Evolutionary conservation across 2,888 invertebrate species (phyloP), one percentile per base, ranked within the genome.

Genomic region (Hartigia nigra): DNA sequence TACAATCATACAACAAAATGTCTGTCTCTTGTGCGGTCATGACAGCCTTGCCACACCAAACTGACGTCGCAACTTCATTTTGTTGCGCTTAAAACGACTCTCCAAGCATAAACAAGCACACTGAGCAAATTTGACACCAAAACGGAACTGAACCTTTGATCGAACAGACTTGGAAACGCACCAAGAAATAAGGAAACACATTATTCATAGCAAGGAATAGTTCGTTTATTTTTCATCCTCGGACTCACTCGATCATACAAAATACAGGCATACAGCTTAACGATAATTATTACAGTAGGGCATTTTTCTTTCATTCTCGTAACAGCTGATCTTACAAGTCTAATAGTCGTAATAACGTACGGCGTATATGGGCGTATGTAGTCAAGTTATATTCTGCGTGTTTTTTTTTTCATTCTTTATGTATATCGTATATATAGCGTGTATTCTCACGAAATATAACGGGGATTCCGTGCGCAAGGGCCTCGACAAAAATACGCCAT

Each of bases 111-210:
- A 91, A 91, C 91, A 92, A 92, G 92, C 92, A 92, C 92, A 92
- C 91, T 92, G 92, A 92, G 92, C 92, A 90, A 90, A 87, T 84
- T 91, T 90, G 92, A 92, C 94, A 94, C 94, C 94, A 94, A 94
- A 94, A 94, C 92, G 92, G 91, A 92, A 92, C 92, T 92, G 92
- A 92, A 92, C 92, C 91, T 92, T 92, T 91, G 90, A 89, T 91
- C 88, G 90, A 91, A 87, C 89, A 87, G 86, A 92, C 91, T 91
- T 92, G 91, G 92, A 92, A 91, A 91, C 89, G 90, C 88, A 91
- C 92, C 92, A 92, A 92, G 92, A 91, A 91, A 92, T 91, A 92
- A 92, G 91, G 85, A 78, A 83, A 76, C 78, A 78, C 78, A 78
- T 84, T 84, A 81, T 86, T 88, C 87, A 84, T 91, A 90, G 88